These are phyloP conservation scores for Rhagologus leucostigma DNA, from an alignment of 2,113 vertebrate genomes.

Conservation along the genomic window DNA sequence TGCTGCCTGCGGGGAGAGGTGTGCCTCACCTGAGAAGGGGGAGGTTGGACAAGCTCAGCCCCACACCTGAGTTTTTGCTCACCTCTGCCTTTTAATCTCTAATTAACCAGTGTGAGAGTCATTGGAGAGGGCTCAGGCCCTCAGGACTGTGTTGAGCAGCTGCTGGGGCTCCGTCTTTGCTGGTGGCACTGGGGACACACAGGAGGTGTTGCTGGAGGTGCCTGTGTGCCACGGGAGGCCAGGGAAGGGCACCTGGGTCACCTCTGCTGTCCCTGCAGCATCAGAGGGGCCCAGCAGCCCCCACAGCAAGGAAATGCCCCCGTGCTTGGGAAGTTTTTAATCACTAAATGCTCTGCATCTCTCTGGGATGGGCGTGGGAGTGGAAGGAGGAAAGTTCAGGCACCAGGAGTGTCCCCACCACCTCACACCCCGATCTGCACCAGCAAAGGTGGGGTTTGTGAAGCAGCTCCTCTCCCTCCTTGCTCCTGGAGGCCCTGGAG, in stretches of 20 bases:
- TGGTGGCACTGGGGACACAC: not conserved
- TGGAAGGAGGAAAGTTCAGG: not conserved
- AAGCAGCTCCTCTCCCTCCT: not conserved
- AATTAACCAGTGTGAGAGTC: accelerated
- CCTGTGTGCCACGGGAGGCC: accelerated
- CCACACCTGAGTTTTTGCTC: not conserved
- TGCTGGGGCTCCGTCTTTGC: not conserved
- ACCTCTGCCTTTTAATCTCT: not conserved
- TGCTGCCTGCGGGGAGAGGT: accelerated
- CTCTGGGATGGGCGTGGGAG: not conserved
- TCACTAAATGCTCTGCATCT: not conserved
- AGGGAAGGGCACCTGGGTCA: not conserved
- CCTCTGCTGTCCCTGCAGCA: not conserved
- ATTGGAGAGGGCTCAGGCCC: not conserved
- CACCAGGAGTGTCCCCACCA: accelerated
- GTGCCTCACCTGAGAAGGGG: too few relatives aligned
- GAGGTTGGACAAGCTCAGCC: not conserved
- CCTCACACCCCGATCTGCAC: accelerated
- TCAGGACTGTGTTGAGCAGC: accelerated
- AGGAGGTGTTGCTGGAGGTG: accelerated
- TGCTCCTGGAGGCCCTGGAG: too few relatives aligned
- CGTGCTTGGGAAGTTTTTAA: accelerated
- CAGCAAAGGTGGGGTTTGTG: not conserved
- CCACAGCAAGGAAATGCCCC: not conserved
- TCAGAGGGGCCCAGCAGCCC: not conserved